Conservation (phyloP, 2,888 invertebrate species). For the Hetaerina titia region DNA sequence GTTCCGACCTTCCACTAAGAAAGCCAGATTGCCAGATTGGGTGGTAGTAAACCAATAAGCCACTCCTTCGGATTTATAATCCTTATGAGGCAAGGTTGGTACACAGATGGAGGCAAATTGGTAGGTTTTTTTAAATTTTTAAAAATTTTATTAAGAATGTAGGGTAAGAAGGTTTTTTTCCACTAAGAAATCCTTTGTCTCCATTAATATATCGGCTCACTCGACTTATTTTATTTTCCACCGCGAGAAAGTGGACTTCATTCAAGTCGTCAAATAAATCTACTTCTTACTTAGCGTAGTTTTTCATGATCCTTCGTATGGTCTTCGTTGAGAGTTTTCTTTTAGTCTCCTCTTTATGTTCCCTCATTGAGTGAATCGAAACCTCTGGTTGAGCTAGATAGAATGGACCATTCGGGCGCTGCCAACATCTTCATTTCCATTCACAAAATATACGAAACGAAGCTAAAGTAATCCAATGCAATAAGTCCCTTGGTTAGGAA, state of each 20-base stretch:
- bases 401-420: background rate
- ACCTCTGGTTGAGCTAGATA: background rate
- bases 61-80: too few relatives aligned
- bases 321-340: background rate
- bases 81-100: too few relatives aligned
- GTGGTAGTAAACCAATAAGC: too few relatives aligned
- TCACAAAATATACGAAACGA: background rate
- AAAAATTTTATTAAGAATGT: too few relatives aligned
- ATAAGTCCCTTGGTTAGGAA: background rate
- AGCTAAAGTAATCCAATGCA: background rate
- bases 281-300: background rate
- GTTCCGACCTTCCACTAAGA: background rate
- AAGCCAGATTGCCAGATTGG: too few relatives aligned
- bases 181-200: background rate
- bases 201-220: background rate
- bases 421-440: background rate
- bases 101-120: too few relatives aligned
- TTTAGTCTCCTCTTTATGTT: background rate
- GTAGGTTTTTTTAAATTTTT: too few relatives aligned
- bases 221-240: background rate
- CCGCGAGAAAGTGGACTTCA: background rate
- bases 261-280: background rate
- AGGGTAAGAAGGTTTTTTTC: too few relatives aligned
- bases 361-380: background rate
- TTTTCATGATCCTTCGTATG: background rate